phyloP scores from a whole-genome alignment of 2,888 invertebrate species.

The Acleris sparsana region DNA sequence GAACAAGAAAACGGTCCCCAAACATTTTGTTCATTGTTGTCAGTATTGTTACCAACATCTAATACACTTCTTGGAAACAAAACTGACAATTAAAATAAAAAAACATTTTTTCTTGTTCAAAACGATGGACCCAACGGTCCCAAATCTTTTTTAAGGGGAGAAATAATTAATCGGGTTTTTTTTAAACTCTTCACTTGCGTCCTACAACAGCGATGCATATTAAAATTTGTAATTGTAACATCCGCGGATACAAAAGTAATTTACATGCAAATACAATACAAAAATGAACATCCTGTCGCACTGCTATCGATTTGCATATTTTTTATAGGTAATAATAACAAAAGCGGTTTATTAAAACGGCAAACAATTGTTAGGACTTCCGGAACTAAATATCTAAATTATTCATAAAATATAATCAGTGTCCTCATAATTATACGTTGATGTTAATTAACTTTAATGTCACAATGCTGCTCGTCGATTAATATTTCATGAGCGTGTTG shows the following conservation, averaged over 20 bases:
- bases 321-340: conserved; percentile 76
- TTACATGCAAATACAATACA: conserved; percentile 81
- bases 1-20: too few species aligned
- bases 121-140: too few species aligned
- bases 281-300: conserved; percentile 79
- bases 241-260: conserved; percentile 74
- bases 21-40: too few species aligned
- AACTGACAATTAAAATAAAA: too few species aligned
- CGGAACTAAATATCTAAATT: conserved; percentile 66
- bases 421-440: conserved; percentile 65
- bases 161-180: too few species aligned
- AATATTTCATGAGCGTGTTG: conserved; percentile 38
- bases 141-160: too few species aligned
- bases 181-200: conserved; percentile 44
- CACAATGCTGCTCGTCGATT: conserved; percentile 31
- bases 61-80: too few species aligned
- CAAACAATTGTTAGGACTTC: conserved; percentile 74
- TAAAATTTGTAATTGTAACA: conserved; percentile 74
- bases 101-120: too few species aligned
- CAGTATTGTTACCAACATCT: too few species aligned
- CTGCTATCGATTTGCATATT: conserved; percentile 81
- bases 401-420: conserved; percentile 78
- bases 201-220: conserved; percentile 68
- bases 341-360: conserved; percentile 67
- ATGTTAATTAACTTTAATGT: conserved; percentile 58